Base-by-base conservation (phyloP, 2,888 invertebrate genomes). In the Drosophila antonietae region DNA sequence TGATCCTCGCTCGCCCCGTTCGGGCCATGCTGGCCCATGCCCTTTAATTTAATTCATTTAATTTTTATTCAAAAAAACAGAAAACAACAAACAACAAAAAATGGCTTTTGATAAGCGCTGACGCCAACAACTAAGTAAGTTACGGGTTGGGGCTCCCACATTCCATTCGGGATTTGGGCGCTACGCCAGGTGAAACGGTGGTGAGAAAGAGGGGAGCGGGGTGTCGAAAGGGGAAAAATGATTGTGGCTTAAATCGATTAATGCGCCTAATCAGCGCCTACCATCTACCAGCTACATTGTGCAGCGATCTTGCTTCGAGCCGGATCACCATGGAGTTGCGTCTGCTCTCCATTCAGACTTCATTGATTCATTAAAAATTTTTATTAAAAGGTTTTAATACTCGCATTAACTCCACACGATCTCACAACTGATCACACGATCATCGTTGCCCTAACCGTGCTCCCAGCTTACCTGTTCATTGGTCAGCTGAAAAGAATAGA, bases 161-260 rank as follows among this genome's bases (percentile, higher is more conserved):
- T 84, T 84, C 84, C 84, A 81, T 74, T 69, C 66, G 63, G 63
- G 60, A 68, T 78, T 72, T 66, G 59, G 51, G 57, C 28, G 43
- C 51, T 62, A 51, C 28, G 47, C 33, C 43, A 33, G 7, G 12
- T 5, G 49, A 18, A 5, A 2, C 7, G 15, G 10, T 0, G 14
- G n/a, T 0, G 14, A 3, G 4, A 1, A 3, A 8, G 15, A 5
- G 15, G n/a, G 41, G 9, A 56, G 37, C 5, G 37, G 14, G 7
- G 33, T 33, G 33, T 3, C 0, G 7, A 2, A 39, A 8, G 43
- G 53, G 58, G 65, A 51, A 69, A 81, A 85, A 88, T 87, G 87
- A 90, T 91, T 91, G 89, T 91, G 90, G 89, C 91, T 90, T 90
- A 91, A 91, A 91, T 91, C 91, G 91, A 91, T 91, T 91, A 91